phyloP scores from a whole-genome alignment of 2,888 invertebrate species.

The Stratiomys singularior region DNA sequence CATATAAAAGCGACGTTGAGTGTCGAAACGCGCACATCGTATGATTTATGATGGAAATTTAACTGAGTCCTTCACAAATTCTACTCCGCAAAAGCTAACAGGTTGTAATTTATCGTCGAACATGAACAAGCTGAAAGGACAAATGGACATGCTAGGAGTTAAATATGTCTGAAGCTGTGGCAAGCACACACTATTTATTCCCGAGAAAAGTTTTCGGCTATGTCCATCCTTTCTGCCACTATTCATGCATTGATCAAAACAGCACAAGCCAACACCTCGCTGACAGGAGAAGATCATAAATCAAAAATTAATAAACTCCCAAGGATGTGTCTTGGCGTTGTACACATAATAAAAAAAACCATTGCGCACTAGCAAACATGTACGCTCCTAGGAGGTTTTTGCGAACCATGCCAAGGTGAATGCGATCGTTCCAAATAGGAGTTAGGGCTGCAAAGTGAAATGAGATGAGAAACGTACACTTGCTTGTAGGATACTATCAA shows the following conservation, averaged over 20 bases:
- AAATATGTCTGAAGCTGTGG: too few species aligned
- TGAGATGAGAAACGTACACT: conserved; percentile 39
- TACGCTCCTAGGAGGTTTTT: neutral
- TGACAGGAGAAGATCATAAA: conserved; percentile 22
- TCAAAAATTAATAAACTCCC: conserved; percentile 46
- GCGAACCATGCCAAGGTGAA: neutral
- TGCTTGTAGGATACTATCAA: conserved; percentile 27
- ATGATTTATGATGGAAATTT: conserved; percentile 32
- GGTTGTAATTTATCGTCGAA: conserved; percentile 42
- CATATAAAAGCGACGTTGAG: conserved; percentile 2
- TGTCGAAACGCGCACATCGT: conserved; percentile 24
- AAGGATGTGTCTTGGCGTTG: neutral
- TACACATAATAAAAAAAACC: neutral
- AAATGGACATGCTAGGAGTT: neutral
- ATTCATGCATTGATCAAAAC: conserved; percentile 24
- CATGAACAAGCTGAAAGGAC: conserved; percentile 21
- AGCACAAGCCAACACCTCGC: conserved; percentile 16
- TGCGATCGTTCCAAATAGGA: neutral
- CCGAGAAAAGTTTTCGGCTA: conserved; percentile 7
- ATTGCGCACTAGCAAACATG: conserved; percentile 7
- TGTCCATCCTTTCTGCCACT: neutral
- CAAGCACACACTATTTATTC: neutral
- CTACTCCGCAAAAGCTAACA: conserved; percentile 9
- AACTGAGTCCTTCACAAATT: conserved; percentile 34
- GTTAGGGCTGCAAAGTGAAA: conserved; percentile 7